Evolutionary conservation across 2,888 invertebrate genomes (phyloP).

Genomic region (Dioctria linearis): DNA sequence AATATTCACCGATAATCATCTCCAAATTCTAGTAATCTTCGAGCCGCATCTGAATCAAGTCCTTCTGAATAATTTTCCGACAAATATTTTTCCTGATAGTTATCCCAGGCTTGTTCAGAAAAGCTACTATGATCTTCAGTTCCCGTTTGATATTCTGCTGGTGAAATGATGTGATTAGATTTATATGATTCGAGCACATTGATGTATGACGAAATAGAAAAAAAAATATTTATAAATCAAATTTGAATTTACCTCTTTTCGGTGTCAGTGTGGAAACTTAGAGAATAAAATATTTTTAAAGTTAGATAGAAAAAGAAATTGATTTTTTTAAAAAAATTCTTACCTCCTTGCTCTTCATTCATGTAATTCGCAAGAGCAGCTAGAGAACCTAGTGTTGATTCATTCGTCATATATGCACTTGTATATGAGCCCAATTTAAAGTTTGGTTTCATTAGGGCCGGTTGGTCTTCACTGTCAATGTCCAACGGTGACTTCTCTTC

Average conservation of each 20-base stretch:
- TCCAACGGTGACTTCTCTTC: constrained; percentile 73
- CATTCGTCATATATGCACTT: constrained; percentile 66
- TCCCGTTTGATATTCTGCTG: constrained; percentile 74
- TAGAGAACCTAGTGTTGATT: constrained; percentile 68
- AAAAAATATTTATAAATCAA: not conserved
- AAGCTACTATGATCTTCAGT: constrained; percentile 86
- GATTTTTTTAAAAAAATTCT: constrained; percentile 52
- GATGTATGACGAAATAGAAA: not conserved
- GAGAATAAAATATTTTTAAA: constrained; percentile 60
- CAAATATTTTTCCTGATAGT: constrained; percentile 95
- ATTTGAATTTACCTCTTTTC: constrained; percentile 61
- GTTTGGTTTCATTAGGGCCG: constrained; percentile 74
- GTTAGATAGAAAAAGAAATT: constrained; percentile 7
- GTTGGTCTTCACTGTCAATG: constrained; percentile 80
- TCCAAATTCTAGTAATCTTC: constrained; percentile 86
- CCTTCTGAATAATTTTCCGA: constrained; percentile 92
- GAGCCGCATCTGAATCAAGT: constrained; percentile 87
- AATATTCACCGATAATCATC: constrained; percentile 82
- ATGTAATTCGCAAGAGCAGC: constrained; percentile 70
- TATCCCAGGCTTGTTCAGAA: constrained; percentile 96
- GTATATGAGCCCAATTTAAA: constrained; percentile 77
- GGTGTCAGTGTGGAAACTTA: constrained; percentile 70
- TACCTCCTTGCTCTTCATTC: constrained; percentile 66
- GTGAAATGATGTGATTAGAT: constrained; percentile 37
- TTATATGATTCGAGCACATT: not conserved